Conservation (phyloP, 2,888 invertebrate species). For the Eristalis pertinax region DNA sequence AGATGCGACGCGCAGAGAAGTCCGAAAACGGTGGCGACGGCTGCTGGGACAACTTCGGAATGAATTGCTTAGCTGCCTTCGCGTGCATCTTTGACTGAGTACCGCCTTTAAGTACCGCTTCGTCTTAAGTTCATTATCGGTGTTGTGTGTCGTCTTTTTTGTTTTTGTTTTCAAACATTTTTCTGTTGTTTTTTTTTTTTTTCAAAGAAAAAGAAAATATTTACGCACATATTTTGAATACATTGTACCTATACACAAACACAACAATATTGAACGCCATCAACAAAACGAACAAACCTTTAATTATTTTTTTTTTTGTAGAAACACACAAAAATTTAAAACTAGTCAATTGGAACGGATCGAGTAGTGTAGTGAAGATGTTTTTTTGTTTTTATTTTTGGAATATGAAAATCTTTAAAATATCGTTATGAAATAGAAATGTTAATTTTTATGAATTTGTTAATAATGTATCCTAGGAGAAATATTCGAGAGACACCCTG, state of each 20-base stretch:
- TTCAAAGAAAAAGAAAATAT: too few relatives aligned
- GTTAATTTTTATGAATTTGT: slow-evolving; percentile 57
- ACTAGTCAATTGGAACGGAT: slow-evolving; percentile 63
- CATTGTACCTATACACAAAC: slow-evolving; percentile 61
- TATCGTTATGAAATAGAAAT: slow-evolving; percentile 50
- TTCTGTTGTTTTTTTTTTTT: slow-evolving; percentile 5
- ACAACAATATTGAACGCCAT: background rate
- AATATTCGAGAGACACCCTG: slow-evolving; percentile 11
- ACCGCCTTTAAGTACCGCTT: slow-evolving; percentile 34
- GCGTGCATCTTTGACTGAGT: slow-evolving; percentile 81
- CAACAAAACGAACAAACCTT: slow-evolving; percentile 9
- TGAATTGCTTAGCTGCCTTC: slow-evolving; percentile 80
- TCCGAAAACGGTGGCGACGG: slow-evolving; percentile 77
- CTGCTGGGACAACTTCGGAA: slow-evolving; percentile 80
- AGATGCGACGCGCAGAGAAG: slow-evolving; percentile 79
- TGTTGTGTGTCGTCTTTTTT: slow-evolving; percentile 40
- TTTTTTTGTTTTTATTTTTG: slow-evolving; percentile 22
- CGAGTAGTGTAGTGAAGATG: slow-evolving; percentile 27
- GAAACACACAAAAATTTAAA: slow-evolving; percentile 23
- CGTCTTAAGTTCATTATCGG: slow-evolving; percentile 42
- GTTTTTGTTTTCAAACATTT: slow-evolving; percentile 6
- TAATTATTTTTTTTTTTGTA: slow-evolving; percentile 6
- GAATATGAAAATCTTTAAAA: slow-evolving; percentile 4
- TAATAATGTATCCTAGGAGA: slow-evolving; percentile 34
- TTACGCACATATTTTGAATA: slow-evolving; percentile 53